Evolutionary conservation across 1,140 invertebrate species (phyloP), one percentile per base, ranked within the genome.

Genomic region (Plectrocnemia conspersa): DNA sequence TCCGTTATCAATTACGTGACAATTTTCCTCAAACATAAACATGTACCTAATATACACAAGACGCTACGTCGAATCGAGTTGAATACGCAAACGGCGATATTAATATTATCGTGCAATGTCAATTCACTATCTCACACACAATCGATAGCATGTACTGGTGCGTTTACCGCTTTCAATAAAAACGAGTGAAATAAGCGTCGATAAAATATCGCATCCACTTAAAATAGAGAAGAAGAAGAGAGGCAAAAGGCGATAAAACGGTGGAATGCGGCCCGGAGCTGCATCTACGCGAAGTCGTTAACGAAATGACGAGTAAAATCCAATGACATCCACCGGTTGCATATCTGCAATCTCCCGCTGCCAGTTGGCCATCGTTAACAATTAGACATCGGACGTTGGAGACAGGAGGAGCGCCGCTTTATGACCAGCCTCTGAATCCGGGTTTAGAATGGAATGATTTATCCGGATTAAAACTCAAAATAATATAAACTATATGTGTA

Each of bases 241-340:
- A 45, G 18, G n/a, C n/a, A n/a, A n/a, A n/a, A n/a, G 27, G 2
- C 21, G 16, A 45, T 22, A 23, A n/a, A 23, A 45, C 7, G 22
- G 18, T 3, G 29, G 46, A 48, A 48, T 48, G 46, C 46, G 10
- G 25, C 46, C 19, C n/a, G n/a, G n/a, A n/a, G n/a, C n/a, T n/a
- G 46, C 32, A 29, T 29, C 36, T 27, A 32, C 44, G 44, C 19
- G n/a, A n/a, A n/a, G 15, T 13, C 46, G 21, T 32, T 48, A 48
- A 48, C 36, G 46, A 48, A 48, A 48, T 35, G 29, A 48, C 23
- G 46, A 35, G 46, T 15, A 24, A 24, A 48, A 48, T 48, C 15
- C 46, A 19, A 48, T 22, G 42, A 46, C 42, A 46, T 46, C 42
- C 16, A 44, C 16, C 13, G 35, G 18, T 38, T 38, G 35, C 35